A percentile compares a stretch with the other conserved stretches of the same genome.
phyloP scores from a whole-genome alignment of 2,113 vertebrate species.

The Myiagra hebetior region DNA sequence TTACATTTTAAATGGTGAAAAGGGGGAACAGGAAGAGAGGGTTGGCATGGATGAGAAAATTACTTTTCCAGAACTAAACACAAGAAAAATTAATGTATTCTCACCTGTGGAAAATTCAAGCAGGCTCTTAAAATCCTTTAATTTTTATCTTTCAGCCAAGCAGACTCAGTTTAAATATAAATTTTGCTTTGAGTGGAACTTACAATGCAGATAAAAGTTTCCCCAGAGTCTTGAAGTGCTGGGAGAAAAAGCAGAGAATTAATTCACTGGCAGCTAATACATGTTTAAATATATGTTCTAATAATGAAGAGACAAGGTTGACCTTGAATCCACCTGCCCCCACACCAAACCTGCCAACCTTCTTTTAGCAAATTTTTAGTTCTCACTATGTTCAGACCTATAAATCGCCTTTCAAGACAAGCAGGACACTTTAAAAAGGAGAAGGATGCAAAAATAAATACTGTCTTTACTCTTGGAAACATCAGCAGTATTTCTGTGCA shows the following conservation, averaged over 20 bases:
- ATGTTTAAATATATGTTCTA: background rate
- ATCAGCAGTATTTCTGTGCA: background rate
- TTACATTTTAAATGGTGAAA: background rate
- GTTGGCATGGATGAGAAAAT: background rate
- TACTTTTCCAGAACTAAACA: constrained; percentile 9
- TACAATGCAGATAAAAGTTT: background rate
- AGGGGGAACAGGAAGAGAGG: background rate
- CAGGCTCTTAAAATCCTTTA: background rate
- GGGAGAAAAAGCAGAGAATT: background rate
- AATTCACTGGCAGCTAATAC: background rate
- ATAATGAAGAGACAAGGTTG: background rate
- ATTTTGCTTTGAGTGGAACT: background rate
- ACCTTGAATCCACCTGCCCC: background rate
- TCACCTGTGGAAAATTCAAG: constrained; percentile 9
- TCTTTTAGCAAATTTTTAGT: background rate
- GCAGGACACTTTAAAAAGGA: background rate
- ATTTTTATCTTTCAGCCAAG: background rate
- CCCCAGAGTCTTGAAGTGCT: background rate
- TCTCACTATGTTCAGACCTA: background rate
- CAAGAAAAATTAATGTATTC: background rate
- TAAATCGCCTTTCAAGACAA: background rate
- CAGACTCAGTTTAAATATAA: background rate
- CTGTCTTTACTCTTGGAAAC: background rate
- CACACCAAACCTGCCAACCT: background rate
- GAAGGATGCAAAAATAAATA: background rate